Base-by-base conservation (phyloP, 2,113 vertebrate species). In the Chaetops frenatus region DNA sequence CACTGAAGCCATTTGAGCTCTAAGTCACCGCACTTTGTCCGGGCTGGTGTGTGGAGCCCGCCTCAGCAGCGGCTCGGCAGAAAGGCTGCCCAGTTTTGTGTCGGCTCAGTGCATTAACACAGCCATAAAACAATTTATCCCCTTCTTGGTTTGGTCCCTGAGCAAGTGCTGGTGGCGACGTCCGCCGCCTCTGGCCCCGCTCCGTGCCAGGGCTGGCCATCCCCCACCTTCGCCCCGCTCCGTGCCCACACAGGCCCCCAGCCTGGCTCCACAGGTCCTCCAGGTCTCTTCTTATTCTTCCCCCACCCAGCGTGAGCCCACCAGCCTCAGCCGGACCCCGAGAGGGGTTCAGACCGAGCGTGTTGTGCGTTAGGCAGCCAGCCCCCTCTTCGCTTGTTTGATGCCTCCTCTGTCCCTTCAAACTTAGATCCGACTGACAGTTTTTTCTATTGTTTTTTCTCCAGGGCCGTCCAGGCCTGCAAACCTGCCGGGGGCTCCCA, bases 371-470 rank as follows among this genome's bases (percentile, higher is more conserved):
- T 92, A 97, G 94, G 94, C 95, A 94, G 88, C 77, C 82, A 56
- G 67, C 61, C 76, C 83, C 82, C 24, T 2, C 90, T 86, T 83
- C 87, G 12, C 89, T 93, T 96, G 80, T 95, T 95, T 81, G 93
- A 96, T 97, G 95, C 95, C 95, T 94, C 90, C 96, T 92, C 94
- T 97, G 79, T 96, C 96, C 95, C 95, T 96, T 93, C 53, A 94
- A 51, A 96, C 94, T 96, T 97, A 98, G 97, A 94, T 97, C 96
- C 97, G 38, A 98, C 98, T 98, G 98, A 98, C 98, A 97, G 97
- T 97, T 96, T 98, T 98, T 97, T 98, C 97, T 98, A 98, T 98
- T 98, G 98, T 98, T 98, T 98, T 98, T 96, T 98, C 98, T 98
- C 97, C 98, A 98, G 98, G 98, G 98, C 98, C 98, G 96, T 98